Conservation (phyloP, 2,888 invertebrate genomes). For the Formica aserva region DNA sequence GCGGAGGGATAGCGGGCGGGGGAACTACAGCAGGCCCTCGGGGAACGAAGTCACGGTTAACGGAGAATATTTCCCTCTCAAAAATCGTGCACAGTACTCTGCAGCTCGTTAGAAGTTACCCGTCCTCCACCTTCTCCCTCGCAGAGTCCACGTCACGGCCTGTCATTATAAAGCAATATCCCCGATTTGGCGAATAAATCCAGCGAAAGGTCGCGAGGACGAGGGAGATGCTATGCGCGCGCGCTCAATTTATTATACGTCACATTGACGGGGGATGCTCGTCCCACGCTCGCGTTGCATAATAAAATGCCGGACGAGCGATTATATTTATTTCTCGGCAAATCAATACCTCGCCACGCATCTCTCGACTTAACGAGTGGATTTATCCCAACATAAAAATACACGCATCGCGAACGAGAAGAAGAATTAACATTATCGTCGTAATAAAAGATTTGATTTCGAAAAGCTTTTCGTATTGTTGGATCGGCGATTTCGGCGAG, state of each 20-base stretch:
- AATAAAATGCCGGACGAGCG: constrained; percentile 9
- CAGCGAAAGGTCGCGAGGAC: constrained; percentile 7
- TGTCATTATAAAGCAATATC: neutral
- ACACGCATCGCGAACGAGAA: neutral
- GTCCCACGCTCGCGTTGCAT: constrained; percentile 4
- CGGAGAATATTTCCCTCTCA: constrained; percentile 56
- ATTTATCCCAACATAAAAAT: neutral
- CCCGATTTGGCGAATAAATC: constrained; percentile 30
- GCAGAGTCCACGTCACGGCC: neutral
- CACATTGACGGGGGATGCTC: neutral
- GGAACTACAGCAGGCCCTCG: constrained; percentile 40
- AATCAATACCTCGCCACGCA: neutral
- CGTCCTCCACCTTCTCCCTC: constrained; percentile 14
- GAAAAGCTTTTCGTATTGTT: neutral
- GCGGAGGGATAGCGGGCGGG: neutral
- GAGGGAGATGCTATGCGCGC: constrained; percentile 12
- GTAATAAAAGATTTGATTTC: neutral
- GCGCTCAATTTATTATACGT: neutral
- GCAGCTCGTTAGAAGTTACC: constrained; percentile 64
- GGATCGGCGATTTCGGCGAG: neutral
- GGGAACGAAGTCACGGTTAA: constrained; percentile 28
- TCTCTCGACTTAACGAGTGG: neutral
- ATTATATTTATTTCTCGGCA: constrained; percentile 14
- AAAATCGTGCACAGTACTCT: constrained; percentile 54
- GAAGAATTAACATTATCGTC: neutral